Evolutionary conservation across 2,888 invertebrate species (phyloP), one percentile per base, ranked within the genome.

Genomic region (Cordilura impudica): DNA sequence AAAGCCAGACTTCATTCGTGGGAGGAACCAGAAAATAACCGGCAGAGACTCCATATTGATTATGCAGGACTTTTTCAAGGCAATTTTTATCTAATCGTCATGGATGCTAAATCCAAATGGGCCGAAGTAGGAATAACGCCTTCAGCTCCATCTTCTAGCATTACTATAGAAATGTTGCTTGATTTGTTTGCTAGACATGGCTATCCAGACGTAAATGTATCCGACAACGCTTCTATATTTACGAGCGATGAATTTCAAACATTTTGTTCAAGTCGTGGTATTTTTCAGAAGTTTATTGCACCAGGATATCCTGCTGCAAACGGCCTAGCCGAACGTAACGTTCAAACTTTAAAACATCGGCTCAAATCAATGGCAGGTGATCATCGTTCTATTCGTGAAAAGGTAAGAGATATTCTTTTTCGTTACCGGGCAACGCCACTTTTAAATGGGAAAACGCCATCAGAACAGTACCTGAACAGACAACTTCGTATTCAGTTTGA

Each of bases 351-450:
- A 14, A 76, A 80, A 63, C 54, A 43, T 5, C 45, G 49, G 8
- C 23, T 51, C 1, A 51, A 65, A 35, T 51, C 76, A 10, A 73
- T 80, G 73, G 6, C 6, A 4, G n/a, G 67, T 12, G 74, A 81
- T 10, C 12, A 31, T 85, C 92, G 92, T 91, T 92, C 72, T 16
- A 67, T 78, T 5, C 19, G 10, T 0, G 29, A 65, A 8, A 71
- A 66, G 23, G 19, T 71, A 5, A n/a, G 23, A 19, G 60, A 71
- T 45, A 70, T 71, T 12, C n/a, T 71, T 12, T 60, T 70, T 31
- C 58, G 58, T 12, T 78, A 69, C 43, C 45, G 78, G 8, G 60
- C 69, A 26, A 70, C 78, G 51, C 70, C 70, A 19, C 51, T 77
- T 23, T 29, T 29, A 2, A 66, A 69, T 43, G 51, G 51, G 1